Evolutionary conservation across 2,113 vertebrate species (phyloP).

Genomic region (Choloepus hoffmanni): DNA sequence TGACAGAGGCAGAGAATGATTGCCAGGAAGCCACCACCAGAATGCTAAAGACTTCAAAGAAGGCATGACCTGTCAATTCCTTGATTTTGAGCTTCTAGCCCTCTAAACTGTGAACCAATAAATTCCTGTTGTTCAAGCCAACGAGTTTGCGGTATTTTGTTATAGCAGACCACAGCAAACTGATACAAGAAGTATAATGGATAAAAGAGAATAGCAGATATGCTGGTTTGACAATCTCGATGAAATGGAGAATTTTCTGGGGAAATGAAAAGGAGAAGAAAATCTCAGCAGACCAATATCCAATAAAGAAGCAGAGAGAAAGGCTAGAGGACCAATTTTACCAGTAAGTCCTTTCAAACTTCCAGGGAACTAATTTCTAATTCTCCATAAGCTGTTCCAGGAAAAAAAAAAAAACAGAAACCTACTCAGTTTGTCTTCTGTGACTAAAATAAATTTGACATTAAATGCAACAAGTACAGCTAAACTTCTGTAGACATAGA

Average conservation of each 20-base stretch:
- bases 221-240: not conserved
- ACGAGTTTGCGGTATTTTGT: too few relatives aligned
- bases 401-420: not conserved
- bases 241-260: not conserved
- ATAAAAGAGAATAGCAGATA: not conserved
- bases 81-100: too few relatives aligned
- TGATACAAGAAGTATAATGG: not conserved
- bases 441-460: constrained; percentile 15
- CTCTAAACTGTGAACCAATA: too few relatives aligned
- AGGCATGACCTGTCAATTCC: too few relatives aligned
- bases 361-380: constrained; percentile 31
- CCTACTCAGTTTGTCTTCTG: not conserved
- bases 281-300: not conserved
- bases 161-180: too few relatives aligned
- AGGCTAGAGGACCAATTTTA: not conserved
- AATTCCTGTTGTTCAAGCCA: too few relatives aligned
- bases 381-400: not conserved
- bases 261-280: not conserved
- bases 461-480: not conserved
- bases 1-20: too few relatives aligned
- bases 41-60: too few relatives aligned
- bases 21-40: too few relatives aligned
- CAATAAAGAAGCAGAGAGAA: not conserved
- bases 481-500: constrained; percentile 35
- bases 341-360: not conserved